Evolutionary conservation across 1,140 invertebrate species (phyloP), one percentile per base, ranked within the genome.

Genomic region (Steinernema khuongi): DNA sequence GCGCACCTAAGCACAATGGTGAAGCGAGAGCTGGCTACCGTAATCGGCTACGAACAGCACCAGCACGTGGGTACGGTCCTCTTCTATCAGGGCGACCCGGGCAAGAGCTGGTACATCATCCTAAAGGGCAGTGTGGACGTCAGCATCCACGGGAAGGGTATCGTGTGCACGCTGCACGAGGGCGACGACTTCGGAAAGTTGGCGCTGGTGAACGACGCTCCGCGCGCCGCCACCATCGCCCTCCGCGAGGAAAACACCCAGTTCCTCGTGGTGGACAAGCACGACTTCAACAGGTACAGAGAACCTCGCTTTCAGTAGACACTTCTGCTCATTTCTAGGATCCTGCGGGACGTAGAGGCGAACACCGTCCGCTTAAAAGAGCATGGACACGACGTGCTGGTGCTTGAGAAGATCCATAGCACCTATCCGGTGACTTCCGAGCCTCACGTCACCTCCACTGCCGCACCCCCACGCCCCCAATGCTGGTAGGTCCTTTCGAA

Each of bases 111-210:
- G 92, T 94, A 92, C 86, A 92, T 94, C 43, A 90, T 94, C 74
- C 87, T 94, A 31, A 90, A 90, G 80, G 92, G 92, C 18, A 92
- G 91, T 0, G 92, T 94, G 1, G 91, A 93, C 85, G 92, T 94
- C 67, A 91, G 91, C 36, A 93, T 93, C 80, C 90, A 92, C 84
- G 91, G 92, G 68, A 93, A 93, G 83, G 92, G 92, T 31, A 89
- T 91, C 14, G 92, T 93, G 17, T 92, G 91, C 75, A 91, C 90
- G 30, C 87, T 94, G 14, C 90, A 91, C 81, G 92, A 92, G 86
- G 92, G 92, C 72, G 92, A 94, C 86, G 92, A 94, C 86, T 94
- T 94, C 86, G 92, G 83, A 44, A 94, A 94, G 88, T 87, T 94
- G 70, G 92, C 92, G 68, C 86, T 94, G 36, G 91, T 94, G 31